Base-by-base conservation (phyloP, 37 sponge, comb jelly and placozoan genomes). In the Beroe forskalii region DNA sequence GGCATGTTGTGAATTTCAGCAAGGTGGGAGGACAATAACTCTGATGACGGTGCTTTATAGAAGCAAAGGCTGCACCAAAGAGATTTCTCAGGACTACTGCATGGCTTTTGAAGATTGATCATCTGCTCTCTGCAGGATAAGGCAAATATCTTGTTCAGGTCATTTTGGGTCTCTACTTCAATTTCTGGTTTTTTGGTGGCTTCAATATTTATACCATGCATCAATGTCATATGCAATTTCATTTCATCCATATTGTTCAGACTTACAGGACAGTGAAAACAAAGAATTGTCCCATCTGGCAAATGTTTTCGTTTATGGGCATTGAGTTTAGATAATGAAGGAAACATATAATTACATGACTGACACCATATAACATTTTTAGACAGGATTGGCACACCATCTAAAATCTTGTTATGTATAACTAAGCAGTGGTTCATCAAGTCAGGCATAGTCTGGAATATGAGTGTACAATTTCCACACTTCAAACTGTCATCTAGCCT, bases 401-500 rank as follows among this genome's bases (percentile, higher is more conserved):
- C 72, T 19, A 69, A 69, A 32, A 33, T 69, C 72, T 69, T 32
- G 3, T 32, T 32, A 69, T 69, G 72, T 32, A 69, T 36, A 0
- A 69, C 32, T 20, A 69, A 36, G 19, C 38, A 69, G 32, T 69
- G 72, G 1, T 69, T 27, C 19, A 69, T 20, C 12, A 69, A 69
- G 38, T 69, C 72, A 6, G 2, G 4, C 86, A 80, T 80, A n/a
- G 40, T 80, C 55, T 23, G 37, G 40, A 48, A 41, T 19, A 80
- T 44, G 42, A 28, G 27, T 0, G 86, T 25, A 25, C 86, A 80
- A 23, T 80, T 17, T 23, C 48, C 9, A 23, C 86, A 80, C 55
- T 80, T 80, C 30, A 80, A 22, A 80, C 55, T 80, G 2, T 48
- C 86, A 80, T 80, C 86, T 19, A 44, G 55, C 27, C 55, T 41